Conservation (phyloP, 2,113 vertebrate species). For the Chinchilla lanigera region DNA sequence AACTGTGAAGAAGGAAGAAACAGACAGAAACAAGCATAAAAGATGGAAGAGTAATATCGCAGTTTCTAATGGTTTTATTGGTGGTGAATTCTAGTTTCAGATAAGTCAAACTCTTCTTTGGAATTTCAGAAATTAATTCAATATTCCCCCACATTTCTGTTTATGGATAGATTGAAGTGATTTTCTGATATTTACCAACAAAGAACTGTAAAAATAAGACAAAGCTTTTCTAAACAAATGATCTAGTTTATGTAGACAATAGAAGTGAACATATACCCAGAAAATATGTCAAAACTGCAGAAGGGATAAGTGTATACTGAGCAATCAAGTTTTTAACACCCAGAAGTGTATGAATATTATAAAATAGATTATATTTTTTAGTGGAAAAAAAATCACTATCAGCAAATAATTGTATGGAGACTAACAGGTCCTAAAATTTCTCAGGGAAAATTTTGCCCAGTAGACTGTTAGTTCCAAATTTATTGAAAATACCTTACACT, state of each 20-base stretch:
- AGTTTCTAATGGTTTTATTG: neutral
- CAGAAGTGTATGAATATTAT: neutral
- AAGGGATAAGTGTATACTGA: neutral
- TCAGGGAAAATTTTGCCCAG: neutral
- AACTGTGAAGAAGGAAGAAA: neutral
- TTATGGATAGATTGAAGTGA: neutral
- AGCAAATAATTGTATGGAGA: constrained; percentile 5
- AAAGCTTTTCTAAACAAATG: neutral
- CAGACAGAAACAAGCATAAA: neutral
- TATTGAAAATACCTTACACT: constrained; percentile 9
- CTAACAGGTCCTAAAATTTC: constrained; percentile 8
- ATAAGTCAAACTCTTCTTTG: neutral
- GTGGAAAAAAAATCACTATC: neutral
- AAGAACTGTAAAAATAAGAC: neutral
- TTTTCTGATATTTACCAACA: neutral
- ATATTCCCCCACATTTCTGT: neutral
- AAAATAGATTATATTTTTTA: neutral
- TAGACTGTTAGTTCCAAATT: neutral
- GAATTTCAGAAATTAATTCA: neutral
- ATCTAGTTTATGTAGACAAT: neutral
- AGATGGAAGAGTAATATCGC: neutral
- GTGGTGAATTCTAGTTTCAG: neutral
- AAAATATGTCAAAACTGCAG: neutral
- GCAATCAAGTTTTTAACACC: neutral
- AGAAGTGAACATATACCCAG: neutral